phyloP scores from a whole-genome alignment of 2,113 vertebrate species.

The Gadus chalcogrammus region DNA sequence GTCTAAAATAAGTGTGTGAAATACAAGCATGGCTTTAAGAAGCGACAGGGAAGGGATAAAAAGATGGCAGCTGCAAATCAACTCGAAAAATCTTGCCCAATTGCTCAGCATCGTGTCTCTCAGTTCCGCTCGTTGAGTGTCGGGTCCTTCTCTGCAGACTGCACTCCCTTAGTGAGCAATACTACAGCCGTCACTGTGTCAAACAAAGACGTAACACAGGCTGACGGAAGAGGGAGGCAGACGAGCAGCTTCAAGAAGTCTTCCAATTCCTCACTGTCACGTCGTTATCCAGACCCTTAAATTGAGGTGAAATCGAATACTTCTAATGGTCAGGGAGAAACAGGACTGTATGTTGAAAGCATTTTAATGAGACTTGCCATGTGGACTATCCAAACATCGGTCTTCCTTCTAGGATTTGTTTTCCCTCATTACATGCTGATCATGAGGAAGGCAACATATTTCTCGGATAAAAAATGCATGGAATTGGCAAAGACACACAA shows the following conservation, averaged over 20 bases:
- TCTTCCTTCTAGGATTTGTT: not conserved
- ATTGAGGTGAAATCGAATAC: constrained; percentile 22
- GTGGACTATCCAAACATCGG: constrained; percentile 16
- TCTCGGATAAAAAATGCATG: too few species aligned
- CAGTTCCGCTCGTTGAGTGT: not conserved
- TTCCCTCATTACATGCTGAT: too few species aligned
- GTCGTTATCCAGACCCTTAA: constrained; percentile 10
- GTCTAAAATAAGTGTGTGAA: too few species aligned
- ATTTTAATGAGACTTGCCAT: constrained; percentile 16
- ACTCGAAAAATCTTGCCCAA: too few species aligned
- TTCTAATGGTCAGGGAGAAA: constrained; percentile 16
- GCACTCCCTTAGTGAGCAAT: constrained; percentile 23
- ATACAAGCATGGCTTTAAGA: too few species aligned
- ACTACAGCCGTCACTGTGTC: constrained; percentile 9
- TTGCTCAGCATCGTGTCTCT: not conserved
- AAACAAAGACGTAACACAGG: not conserved
- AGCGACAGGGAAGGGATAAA: too few species aligned
- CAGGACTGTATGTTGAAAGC: constrained; percentile 17
- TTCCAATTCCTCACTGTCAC: constrained; percentile 24
- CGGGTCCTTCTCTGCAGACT: constrained; percentile 5
- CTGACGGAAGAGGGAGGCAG: not conserved
- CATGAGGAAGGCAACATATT: too few species aligned
- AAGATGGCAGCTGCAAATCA: too few species aligned
- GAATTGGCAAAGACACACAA: too few species aligned
- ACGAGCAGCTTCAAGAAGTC: not conserved